Conservation (phyloP, 2,888 invertebrate genomes). For the Phorcus lineatus region DNA sequence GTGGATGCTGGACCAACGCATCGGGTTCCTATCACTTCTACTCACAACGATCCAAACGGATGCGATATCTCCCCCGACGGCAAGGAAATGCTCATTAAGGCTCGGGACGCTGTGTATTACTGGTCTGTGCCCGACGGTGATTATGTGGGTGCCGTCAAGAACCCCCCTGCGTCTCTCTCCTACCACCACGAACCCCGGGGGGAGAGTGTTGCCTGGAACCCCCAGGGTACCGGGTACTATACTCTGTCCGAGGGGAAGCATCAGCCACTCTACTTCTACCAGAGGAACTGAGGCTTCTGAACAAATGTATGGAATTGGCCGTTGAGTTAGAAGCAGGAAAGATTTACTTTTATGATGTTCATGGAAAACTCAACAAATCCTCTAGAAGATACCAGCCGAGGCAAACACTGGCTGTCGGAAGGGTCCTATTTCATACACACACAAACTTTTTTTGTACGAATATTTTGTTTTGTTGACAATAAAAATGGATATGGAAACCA, state of each 20-base stretch:
- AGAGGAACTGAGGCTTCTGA: not conserved
- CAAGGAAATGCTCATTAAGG: conserved; percentile 33
- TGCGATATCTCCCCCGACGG: conserved; percentile 40
- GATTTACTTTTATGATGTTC: too few species aligned
- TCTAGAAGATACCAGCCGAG: too few species aligned
- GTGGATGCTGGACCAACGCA: not conserved
- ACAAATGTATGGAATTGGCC: too few species aligned
- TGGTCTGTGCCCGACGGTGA: conserved; percentile 21
- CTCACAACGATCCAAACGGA: conserved; percentile 24
- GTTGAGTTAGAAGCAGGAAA: too few species aligned
- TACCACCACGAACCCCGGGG: conserved; percentile 6
- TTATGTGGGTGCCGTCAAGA: not conserved
- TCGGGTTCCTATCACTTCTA: not conserved
- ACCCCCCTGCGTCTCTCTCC: not conserved
- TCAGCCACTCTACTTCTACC: conserved; percentile 9
- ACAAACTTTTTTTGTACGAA: too few species aligned
- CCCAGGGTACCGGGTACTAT: conserved; percentile 18
- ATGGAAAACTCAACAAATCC: too few species aligned
- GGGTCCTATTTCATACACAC: too few species aligned
- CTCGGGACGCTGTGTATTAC: conserved; percentile 14
- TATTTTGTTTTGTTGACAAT: too few species aligned
- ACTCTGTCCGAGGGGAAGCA: conserved; percentile 23
- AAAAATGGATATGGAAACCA: too few species aligned
- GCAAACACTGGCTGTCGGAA: too few species aligned
- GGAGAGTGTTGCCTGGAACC: conserved; percentile 23